Evolutionary conservation across 2,797 vertebrate genomes (phyloP), one percentile per base, ranked within the genome.

Genomic region (Acanthornis magna): DNA sequence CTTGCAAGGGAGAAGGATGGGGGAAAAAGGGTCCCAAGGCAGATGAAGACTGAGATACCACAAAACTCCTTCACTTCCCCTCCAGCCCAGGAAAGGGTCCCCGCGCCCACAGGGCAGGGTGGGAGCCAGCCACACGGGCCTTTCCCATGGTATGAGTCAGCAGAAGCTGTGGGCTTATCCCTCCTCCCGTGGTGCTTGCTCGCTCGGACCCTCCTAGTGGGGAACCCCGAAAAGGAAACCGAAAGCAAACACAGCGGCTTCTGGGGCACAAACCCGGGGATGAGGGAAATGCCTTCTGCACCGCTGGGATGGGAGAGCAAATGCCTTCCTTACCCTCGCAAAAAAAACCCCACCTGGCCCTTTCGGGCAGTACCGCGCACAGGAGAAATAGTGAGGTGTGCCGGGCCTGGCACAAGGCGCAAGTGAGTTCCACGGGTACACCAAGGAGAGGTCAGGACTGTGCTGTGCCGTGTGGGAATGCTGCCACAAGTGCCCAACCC

Each of bases 361-460:
- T n/a, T 65, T 27, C 0, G 0, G 48, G 48, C 32, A 62, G 71
- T 48, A 20, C 19, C 0, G 2, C 8, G 68, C 29, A 14, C 10
- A 5, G 4, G n/a, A 51, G 51, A 47, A 73, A 21, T 0, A 3
- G 36, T 3, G 9, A 17, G 30, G 67, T 48, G 77, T 40, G 26
- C 27, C 42, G 58, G 51, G 60, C 72, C 38, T 1, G 10, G 32
- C 51, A 50, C 9, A 6, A 38, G 42, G n/a, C 0, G 0, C 10
- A 8, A 43, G 27, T 0, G 0, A 62, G 23, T 0, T 3, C 47
- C 50, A 12, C 0, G 4, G 2, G 2, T 13, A 38, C 32, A 11
- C 3, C 0, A 2, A 53, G 61, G 7, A 34, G 60, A 81, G 9
- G 30, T 32, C 38, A 45, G 77, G 42, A 47, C 21, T 15, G 40